Conservation (phyloP, 1,140 invertebrate species). For the Drosophila nigromelanica region DNA sequence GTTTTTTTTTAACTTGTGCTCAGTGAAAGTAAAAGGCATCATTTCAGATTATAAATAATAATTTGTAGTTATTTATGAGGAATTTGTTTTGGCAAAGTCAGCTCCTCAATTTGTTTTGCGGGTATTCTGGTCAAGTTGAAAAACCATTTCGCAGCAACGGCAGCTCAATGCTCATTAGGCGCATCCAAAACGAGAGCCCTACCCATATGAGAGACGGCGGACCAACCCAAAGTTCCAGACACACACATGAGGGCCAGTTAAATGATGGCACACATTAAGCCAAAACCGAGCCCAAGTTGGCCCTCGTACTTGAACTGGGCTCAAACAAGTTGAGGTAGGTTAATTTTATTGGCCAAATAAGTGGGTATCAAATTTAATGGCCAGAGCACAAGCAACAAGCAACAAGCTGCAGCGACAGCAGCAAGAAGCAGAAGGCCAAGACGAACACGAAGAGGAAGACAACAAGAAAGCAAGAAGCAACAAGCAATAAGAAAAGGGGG, state of each 20-base stretch:
- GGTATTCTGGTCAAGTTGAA: background rate
- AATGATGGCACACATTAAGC: conserved; percentile 44
- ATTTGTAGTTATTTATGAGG: too few relatives aligned
- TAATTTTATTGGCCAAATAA: conserved; percentile 83
- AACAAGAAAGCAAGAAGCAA: conserved; percentile 4
- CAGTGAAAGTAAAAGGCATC: too few relatives aligned
- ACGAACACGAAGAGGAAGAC: background rate
- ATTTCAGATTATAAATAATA: too few relatives aligned
- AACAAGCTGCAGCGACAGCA: conserved; percentile 13
- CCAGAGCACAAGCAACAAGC: conserved; percentile 39
- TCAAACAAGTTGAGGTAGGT: conserved; percentile 77
- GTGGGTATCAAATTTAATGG: conserved; percentile 82
- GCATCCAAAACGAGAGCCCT: conserved; percentile 20
- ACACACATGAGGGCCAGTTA: conserved; percentile 38
- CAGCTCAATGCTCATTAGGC: conserved; percentile 10
- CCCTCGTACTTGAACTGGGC: conserved; percentile 24
- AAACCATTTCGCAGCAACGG: background rate
- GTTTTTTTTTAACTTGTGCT: too few relatives aligned
- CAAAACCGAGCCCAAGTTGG: conserved; percentile 43
- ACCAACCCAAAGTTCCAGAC: conserved; percentile 22
- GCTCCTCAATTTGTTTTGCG: too few relatives aligned
- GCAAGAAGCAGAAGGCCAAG: conserved; percentile 9
- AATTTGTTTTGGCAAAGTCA: too few relatives aligned
- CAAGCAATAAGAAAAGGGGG: conserved; percentile 11
- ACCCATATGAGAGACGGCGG: conserved; percentile 11